Evolutionary conservation across 1,140 invertebrate species (phyloP).

Genomic region (Heterodera schachtii): DNA sequence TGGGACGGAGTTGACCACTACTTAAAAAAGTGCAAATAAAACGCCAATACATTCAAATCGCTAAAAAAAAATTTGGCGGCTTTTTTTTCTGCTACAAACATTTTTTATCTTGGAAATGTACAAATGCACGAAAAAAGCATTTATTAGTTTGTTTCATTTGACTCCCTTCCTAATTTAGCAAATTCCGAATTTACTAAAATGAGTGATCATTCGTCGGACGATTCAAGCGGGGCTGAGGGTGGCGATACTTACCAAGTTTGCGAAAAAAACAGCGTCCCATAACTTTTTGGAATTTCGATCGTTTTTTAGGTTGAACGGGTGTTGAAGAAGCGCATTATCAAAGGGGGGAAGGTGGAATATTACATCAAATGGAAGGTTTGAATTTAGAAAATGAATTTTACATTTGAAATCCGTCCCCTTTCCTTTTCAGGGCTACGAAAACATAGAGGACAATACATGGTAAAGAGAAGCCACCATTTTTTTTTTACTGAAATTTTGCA

Average conservation of each 20-base stretch:
- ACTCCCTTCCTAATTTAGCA: too few species aligned
- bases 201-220: conserved; percentile 2
- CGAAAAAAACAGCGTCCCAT: neutral
- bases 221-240: conserved; percentile 5
- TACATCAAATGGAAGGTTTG: conserved; percentile 23
- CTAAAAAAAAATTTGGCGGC: too few species aligned
- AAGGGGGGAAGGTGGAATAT: conserved; percentile 16
- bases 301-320: conserved; percentile 14
- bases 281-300: neutral
- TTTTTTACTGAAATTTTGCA: neutral
- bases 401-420: too few species aligned
- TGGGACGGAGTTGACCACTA: too few species aligned
- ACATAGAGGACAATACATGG: neutral
- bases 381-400: too few species aligned
- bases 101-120: too few species aligned
- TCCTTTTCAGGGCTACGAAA: neutral
- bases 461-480: neutral
- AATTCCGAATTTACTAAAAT: neutral
- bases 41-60: too few species aligned
- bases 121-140: too few species aligned
- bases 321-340: conserved; percentile 2
- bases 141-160: too few species aligned
- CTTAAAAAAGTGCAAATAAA: too few species aligned
- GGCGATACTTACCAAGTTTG: conserved; percentile 18
- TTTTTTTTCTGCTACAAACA: too few species aligned